Conservation (phyloP, 1,140 invertebrate genomes). For the Amyelois transitella region DNA sequence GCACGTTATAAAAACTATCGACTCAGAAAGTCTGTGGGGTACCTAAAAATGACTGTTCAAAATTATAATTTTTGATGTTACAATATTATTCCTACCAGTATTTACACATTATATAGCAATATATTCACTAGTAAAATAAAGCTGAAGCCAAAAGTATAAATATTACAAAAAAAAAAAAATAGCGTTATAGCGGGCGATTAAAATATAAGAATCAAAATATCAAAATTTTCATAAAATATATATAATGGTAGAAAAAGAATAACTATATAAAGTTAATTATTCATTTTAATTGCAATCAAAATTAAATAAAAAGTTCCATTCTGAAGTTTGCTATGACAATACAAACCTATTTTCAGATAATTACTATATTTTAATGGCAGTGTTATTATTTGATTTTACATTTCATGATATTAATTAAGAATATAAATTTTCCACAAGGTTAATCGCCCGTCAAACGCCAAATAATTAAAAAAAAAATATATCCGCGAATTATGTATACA, state of each 20-base stretch:
- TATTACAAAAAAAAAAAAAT: slow-evolving; percentile 21
- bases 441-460: slow-evolving; percentile 4
- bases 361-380: background rate
- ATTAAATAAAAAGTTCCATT: no score
- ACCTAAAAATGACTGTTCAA: no score
- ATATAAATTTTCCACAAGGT: background rate
- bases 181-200: slow-evolving; percentile 9
- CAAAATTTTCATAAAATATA: no score
- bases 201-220: background rate
- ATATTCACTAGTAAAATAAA: slow-evolving; percentile 41
- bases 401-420: no score
- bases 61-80: background rate
- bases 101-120: slow-evolving; percentile 32
- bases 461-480: slow-evolving; percentile 5
- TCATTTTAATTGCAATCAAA: no score
- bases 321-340: no score
- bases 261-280: no score
- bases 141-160: slow-evolving; percentile 48
- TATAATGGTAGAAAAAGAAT: no score
- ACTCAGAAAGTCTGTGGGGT: background rate
- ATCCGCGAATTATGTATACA: slow-evolving; percentile 16
- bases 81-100: slow-evolving; percentile 12
- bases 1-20: no score
- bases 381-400: background rate
- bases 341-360: no score